Evolutionary conservation across 2,888 invertebrate species (phyloP).

Genomic region (Sialis fuliginosa): DNA sequence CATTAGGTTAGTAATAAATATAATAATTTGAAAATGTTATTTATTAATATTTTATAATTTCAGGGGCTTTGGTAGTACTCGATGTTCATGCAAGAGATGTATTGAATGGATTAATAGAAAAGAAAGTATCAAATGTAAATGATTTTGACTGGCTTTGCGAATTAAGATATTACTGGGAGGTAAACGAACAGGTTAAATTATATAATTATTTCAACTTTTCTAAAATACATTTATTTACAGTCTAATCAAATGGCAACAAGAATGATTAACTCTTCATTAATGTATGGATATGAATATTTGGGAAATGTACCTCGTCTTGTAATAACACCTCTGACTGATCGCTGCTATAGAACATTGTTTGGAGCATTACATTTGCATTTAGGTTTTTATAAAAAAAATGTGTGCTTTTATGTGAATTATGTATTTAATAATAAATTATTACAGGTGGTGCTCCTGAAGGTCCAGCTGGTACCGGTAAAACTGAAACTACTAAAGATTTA

Average conservation of each 20-base stretch:
- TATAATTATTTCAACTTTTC: not conserved
- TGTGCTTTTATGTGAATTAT: not conserved
- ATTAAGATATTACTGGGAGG: constrained; percentile 74
- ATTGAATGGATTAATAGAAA: constrained; percentile 45
- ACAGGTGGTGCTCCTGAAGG: constrained; percentile 31
- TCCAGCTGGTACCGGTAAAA: constrained; percentile 56
- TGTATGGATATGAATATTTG: constrained; percentile 89
- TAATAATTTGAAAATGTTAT: not conserved
- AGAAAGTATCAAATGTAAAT: constrained; percentile 45
- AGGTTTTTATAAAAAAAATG: constrained; percentile 20
- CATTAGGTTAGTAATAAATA: constrained; percentile 39
- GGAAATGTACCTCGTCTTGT: constrained; percentile 79
- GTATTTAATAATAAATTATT: not conserved
- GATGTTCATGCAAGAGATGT: constrained; percentile 91
- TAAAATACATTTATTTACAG: constrained; percentile 18
- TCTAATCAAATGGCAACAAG: constrained; percentile 42
- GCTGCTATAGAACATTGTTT: constrained; percentile 82
- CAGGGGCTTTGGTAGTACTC: constrained; percentile 75
- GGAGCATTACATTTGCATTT: constrained; percentile 81
- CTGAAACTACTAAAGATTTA: constrained; percentile 87
- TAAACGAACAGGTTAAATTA: constrained; percentile 16
- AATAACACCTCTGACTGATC: constrained; percentile 85
- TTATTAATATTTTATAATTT: constrained; percentile 3
- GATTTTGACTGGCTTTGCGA: constrained; percentile 88
- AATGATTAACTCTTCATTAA: constrained; percentile 78